Evolutionary conservation across 2,888 invertebrate species (phyloP).

Genomic region (Exocentrus adspersus): DNA sequence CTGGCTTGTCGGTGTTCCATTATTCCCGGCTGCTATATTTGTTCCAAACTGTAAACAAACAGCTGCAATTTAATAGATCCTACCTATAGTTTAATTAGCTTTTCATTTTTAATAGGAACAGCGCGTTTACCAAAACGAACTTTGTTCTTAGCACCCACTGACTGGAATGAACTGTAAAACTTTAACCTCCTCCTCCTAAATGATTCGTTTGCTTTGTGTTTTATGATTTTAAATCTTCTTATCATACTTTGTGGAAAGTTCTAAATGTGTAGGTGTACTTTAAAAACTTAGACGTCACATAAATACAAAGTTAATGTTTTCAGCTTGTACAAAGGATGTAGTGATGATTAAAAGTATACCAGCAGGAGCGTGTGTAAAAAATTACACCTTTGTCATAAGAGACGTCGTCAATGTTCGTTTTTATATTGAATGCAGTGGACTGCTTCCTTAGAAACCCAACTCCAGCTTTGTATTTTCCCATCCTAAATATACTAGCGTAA

Average conservation of each 20-base stretch:
- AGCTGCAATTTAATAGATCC: slow-evolving; percentile 8
- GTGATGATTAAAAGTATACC: background rate
- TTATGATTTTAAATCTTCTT: no score
- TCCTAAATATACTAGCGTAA: background rate
- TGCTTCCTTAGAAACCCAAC: background rate
- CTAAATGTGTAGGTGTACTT: no score
- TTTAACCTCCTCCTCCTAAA: slow-evolving; percentile 8
- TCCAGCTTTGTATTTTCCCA: background rate
- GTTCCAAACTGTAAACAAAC: slow-evolving; percentile 8
- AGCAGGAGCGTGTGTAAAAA: no score
- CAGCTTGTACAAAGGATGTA: background rate
- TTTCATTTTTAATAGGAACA: slow-evolving; percentile 13
- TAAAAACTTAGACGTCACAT: no score
- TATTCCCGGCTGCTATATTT: slow-evolving; percentile 24
- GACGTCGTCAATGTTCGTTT: background rate
- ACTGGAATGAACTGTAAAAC: background rate
- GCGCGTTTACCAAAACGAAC: slow-evolving; percentile 3
- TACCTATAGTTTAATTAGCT: slow-evolving; percentile 19
- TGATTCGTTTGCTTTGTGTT: slow-evolving; percentile 13
- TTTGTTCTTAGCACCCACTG: background rate
- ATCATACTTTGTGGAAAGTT: no score
- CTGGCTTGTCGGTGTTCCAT: slow-evolving; percentile 4
- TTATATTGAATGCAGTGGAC: background rate
- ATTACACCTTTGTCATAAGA: background rate
- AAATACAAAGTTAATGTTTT: no score